Evolutionary conservation across 2,797 vertebrate genomes (phyloP).

Genomic region (Spinibarbus caldwelli): DNA sequence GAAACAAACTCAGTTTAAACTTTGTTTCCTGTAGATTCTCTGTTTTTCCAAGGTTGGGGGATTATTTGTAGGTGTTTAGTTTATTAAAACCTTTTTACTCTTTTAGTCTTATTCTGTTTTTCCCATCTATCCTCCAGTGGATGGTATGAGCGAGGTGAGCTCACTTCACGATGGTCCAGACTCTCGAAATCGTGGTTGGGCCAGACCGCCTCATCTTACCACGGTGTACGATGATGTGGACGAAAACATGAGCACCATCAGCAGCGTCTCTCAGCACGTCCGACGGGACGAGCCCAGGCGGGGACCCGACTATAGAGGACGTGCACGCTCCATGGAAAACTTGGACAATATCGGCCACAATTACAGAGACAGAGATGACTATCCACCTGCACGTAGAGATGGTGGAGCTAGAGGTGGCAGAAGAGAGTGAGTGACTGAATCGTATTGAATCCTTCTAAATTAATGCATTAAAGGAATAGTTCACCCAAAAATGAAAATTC

Average conservation of each 20-base stretch:
- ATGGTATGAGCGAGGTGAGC: constrained; percentile 86
- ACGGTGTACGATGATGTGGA: constrained; percentile 74
- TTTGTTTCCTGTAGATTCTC: background rate
- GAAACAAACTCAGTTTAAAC: background rate
- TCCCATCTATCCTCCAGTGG: constrained; percentile 71
- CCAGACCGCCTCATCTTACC: constrained; percentile 75
- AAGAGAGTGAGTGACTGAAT: constrained; percentile 71
- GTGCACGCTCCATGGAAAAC: constrained; percentile 87
- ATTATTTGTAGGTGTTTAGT: background rate
- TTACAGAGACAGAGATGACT: constrained; percentile 62
- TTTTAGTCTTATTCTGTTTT: background rate
- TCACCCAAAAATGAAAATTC: too few relatives aligned
- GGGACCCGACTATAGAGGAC: constrained; percentile 64
- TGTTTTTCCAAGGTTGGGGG: background rate
- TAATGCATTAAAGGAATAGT: background rate
- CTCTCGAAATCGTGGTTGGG: constrained; percentile 74
- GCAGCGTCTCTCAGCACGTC: constrained; percentile 80
- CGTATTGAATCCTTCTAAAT: background rate
- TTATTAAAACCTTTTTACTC: background rate
- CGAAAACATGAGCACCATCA: constrained; percentile 85
- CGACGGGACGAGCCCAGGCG: constrained; percentile 64
- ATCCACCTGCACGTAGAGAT: constrained; percentile 59
- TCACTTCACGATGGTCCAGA: constrained; percentile 84
- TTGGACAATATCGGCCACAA: constrained; percentile 79
- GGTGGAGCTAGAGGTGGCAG: constrained; percentile 72